Conservation (phyloP, 2,888 invertebrate genomes). For the Oligia strigilis region DNA sequence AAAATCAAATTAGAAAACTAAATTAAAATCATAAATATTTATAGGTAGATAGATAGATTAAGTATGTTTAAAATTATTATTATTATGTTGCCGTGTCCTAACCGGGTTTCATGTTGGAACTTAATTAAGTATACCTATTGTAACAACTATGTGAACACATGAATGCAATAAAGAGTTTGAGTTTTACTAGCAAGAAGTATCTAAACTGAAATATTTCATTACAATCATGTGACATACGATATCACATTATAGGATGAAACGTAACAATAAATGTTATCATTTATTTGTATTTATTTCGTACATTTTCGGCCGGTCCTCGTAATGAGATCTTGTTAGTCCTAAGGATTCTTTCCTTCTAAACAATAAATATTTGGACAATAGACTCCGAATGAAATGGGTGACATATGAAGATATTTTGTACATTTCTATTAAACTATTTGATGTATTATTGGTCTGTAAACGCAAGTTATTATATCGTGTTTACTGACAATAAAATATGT, state of each 20-base stretch:
- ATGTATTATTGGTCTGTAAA: background rate
- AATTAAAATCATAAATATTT: too few species aligned
- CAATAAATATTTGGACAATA: slow-evolving; percentile 30
- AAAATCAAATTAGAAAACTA: too few species aligned
- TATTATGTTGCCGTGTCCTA: too few species aligned
- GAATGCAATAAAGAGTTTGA: too few species aligned
- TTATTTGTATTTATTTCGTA: slow-evolving; percentile 43
- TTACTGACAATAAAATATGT: background rate
- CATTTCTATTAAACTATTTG: background rate
- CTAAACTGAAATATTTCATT: background rate
- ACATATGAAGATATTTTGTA: background rate
- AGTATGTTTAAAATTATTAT: too few species aligned
- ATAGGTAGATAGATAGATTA: too few species aligned
- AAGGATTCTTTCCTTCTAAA: slow-evolving; percentile 1
- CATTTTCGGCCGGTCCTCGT: slow-evolving; percentile 18
- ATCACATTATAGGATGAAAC: slow-evolving; percentile 23
- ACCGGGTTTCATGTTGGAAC: too few species aligned
- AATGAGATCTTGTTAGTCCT: slow-evolving; percentile 58
- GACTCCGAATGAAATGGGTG: background rate
- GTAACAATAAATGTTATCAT: slow-evolving; percentile 4
- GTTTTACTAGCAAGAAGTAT: background rate
- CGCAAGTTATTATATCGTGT: background rate
- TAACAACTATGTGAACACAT: too few species aligned
- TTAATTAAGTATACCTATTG: too few species aligned
- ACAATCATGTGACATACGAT: slow-evolving; percentile 25